Conservation (phyloP, 2,113 vertebrate species). For the Oceanites oceanicus region DNA sequence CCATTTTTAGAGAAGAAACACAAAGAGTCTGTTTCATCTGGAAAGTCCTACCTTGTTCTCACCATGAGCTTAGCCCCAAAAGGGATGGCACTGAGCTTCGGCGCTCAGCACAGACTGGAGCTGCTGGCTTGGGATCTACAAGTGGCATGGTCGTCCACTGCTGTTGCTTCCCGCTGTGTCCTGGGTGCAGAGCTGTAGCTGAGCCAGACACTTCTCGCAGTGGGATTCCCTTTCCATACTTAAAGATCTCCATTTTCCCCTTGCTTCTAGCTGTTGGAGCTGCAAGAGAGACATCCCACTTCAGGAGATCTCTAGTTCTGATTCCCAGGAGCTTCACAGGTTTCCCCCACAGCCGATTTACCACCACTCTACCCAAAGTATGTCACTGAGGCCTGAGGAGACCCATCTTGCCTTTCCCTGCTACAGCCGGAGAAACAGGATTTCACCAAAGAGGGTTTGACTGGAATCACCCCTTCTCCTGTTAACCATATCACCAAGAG, state of each 20-base stretch:
- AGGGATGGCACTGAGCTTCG: background rate
- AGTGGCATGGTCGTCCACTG: fast-evolving
- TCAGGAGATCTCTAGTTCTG: background rate
- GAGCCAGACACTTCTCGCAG: fast-evolving
- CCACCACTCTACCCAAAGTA: too few relatives aligned
- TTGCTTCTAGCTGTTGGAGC: background rate
- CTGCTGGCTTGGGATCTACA: background rate
- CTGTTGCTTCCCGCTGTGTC: background rate
- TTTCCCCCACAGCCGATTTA: background rate
- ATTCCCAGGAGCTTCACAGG: background rate
- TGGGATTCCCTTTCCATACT: too few relatives aligned
- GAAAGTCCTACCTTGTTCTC: background rate
- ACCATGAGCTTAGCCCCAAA: background rate
- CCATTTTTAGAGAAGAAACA: background rate
- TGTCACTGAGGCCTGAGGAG: background rate
- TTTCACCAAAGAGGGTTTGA: background rate
- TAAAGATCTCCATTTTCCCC: background rate
- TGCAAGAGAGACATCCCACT: background rate
- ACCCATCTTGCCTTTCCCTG: background rate
- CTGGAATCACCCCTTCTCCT: background rate
- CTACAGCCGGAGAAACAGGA: background rate
- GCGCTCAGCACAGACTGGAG: background rate
- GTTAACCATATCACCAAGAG: background rate
- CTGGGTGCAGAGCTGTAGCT: background rate
- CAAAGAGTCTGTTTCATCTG: background rate